These are phyloP conservation scores for Orcinus orca DNA, from an alignment of 2,113 vertebrate species.

Conservation along the genomic window DNA sequence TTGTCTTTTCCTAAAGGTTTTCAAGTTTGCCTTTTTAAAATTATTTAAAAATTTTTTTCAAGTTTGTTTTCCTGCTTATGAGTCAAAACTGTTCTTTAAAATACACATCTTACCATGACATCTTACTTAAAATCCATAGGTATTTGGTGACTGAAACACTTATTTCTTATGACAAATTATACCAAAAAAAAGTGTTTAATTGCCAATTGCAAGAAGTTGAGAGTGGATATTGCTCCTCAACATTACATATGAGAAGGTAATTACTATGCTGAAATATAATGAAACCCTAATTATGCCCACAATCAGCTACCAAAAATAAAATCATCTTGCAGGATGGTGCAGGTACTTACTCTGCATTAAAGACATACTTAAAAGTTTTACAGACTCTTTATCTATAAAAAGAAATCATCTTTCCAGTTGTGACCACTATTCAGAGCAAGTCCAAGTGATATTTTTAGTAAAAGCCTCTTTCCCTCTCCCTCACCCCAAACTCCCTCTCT, in stretches of 20 bases:
- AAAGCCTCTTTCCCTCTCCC: not conserved
- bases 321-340: not conserved
- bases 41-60: not conserved
- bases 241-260: not conserved
- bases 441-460: not conserved
- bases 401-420: not conserved
- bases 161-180: not conserved
- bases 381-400: not conserved
- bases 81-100: constrained; percentile 29
- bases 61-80: not conserved
- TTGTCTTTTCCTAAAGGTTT: not conserved
- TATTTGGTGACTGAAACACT: not conserved
- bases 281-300: constrained; percentile 35
- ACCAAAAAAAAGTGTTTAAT: not conserved
- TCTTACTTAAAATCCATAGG: constrained; percentile 3
- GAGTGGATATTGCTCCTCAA: not conserved
- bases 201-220: constrained; percentile 4
- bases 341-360: constrained; percentile 29
- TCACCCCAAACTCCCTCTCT: not conserved
- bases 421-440: not conserved
- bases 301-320: constrained; percentile 54
- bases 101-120: not conserved
- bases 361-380: constrained; percentile 30
- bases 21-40: not conserved
- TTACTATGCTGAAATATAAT: constrained; percentile 39